Conservation (phyloP, 2,113 vertebrate genomes). For the human region DNA sequence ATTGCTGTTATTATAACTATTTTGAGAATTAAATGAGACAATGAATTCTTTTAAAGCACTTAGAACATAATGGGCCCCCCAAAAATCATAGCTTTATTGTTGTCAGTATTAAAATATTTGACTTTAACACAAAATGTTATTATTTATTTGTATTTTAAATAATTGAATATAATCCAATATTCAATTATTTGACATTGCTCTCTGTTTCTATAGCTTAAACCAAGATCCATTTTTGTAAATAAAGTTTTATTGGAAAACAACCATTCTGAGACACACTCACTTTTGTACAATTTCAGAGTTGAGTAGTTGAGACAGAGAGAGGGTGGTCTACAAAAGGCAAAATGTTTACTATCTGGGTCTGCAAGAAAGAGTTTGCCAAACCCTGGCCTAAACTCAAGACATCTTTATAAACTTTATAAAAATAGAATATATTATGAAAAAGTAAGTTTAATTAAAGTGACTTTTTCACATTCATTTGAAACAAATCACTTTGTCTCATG, state of each 20-base stretch:
- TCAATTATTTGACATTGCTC: neutral
- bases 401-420: neutral
- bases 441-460: neutral
- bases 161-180: no score
- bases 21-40: slow-evolving; percentile 52
- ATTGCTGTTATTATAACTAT: slow-evolving; percentile 1
- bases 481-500: neutral
- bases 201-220: neutral
- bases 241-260: neutral
- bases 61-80: neutral
- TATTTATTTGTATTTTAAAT: no score
- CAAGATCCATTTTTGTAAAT: neutral
- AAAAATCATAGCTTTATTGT: neutral
- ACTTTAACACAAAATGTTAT: neutral
- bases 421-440: neutral
- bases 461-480: neutral
- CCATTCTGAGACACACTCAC: neutral
- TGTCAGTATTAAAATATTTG: neutral
- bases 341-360: neutral
- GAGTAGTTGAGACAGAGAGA: neutral
- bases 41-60: slow-evolving; percentile 44
- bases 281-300: neutral
- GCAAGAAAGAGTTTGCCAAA: neutral
- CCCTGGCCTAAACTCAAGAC: neutral
- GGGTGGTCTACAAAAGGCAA: neutral